phyloP scores from a whole-genome alignment of 2,797 vertebrate genomes.

The Staurois parvus region DNA sequence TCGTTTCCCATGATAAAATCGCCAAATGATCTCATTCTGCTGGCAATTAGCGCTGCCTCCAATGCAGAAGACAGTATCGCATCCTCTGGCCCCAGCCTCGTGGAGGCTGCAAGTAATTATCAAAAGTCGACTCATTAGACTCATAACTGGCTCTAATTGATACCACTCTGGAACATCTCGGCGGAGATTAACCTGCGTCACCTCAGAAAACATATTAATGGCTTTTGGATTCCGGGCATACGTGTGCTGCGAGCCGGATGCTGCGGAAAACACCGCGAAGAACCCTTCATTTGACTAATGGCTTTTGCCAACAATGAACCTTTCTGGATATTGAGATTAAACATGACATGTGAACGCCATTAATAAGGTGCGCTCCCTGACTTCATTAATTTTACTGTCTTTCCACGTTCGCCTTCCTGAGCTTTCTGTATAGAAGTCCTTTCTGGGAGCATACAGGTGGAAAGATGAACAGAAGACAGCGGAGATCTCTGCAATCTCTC shows the following conservation, averaged over 20 bases:
- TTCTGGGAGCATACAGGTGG: neutral
- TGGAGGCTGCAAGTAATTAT: conserved; percentile 53
- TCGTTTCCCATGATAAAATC: conserved; percentile 37
- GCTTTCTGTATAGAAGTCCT: neutral
- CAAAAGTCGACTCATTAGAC: conserved; percentile 53
- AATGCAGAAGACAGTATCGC: neutral
- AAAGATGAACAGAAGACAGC: neutral
- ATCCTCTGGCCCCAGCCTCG: conserved; percentile 17
- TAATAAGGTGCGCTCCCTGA: conserved; percentile 2
- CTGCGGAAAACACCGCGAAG: neutral
- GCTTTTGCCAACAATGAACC: neutral
- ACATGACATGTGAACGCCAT: conserved; percentile 26
- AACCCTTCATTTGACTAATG: conserved; percentile 7
- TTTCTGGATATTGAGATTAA: conserved; percentile 1
- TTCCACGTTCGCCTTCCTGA: neutral
- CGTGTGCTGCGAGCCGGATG: neutral
- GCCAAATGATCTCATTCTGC: conserved; percentile 39
- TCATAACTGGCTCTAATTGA: conserved; percentile 49
- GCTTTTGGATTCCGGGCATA: conserved; percentile 2
- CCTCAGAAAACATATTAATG: conserved; percentile 29
- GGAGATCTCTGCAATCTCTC: neutral
- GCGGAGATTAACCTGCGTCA: conserved; percentile 46
- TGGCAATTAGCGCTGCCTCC: conserved; percentile 46
- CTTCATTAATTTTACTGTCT: neutral
- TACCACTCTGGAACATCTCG: conserved; percentile 10